Evolutionary conservation across 1,140 invertebrate species (phyloP), one percentile per base, ranked within the genome.

Genomic region (Venustaconcha ellipsiformis): DNA sequence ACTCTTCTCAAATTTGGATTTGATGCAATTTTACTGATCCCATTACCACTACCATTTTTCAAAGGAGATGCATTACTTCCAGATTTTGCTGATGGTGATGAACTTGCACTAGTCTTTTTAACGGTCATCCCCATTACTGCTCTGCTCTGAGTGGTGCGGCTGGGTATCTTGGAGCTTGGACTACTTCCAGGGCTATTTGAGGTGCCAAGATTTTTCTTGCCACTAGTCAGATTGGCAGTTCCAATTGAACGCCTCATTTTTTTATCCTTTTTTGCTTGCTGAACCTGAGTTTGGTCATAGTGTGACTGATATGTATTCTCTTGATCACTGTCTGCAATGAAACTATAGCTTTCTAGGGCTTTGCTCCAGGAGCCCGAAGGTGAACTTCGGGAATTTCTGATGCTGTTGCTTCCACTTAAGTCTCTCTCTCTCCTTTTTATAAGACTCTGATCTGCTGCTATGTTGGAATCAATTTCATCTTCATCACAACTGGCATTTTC

Each of bases 331-430:
- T 85, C 84, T 15, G 77, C 74, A 20, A 74, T 48, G 58, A 80
- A 80, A 63, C 80, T 83, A 57, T 78, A 81, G 17, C 67, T 58
- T 74, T 80, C 80, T 18, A 85, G 77, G 23, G 82, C 76, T 69
- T 85, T 85, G 57, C 67, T 78, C 83, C 83, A 84, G 11, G 82
- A 74, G 18, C 80, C 79, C 13, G 82, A 74, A 14, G 77, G 70
- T 20, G 71, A 82, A 20, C 78, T 74, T 17, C 68, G 68, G 11
- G 80, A 80, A 60, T 71, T 72, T 20, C 70, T 77, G 56, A 76
- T 77, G 37, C 72, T 64, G 30, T 78, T 78, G n/a, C 56, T 63
- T 17, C 14, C 55, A 15, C 67, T 76, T 14, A 37, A 67, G 15
- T 76, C 73, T 59, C 30, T 70, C 11, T 17, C 30, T 48, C 64